Conservation (phyloP, 2,797 vertebrate species). For the Cuculus canorus region DNA sequence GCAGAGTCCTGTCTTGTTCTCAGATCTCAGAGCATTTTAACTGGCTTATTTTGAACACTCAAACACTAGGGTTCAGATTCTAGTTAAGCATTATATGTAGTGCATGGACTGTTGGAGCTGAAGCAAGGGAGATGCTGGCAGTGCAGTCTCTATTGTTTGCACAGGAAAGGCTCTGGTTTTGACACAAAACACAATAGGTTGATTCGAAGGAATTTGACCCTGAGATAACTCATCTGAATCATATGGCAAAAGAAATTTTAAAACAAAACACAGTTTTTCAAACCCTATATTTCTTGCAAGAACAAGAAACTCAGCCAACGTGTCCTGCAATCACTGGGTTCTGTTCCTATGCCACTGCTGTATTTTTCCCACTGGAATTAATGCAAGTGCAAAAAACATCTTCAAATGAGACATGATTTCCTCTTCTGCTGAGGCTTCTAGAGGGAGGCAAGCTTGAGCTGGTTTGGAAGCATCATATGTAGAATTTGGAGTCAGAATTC, state of each 20-base stretch:
- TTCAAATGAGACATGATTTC: background rate
- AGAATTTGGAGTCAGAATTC: background rate
- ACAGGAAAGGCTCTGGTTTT: background rate
- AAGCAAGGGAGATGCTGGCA: constrained; percentile 23
- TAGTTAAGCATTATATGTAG: background rate
- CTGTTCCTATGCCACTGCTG: background rate
- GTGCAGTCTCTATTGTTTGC: background rate
- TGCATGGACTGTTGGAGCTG: background rate
- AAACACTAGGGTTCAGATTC: background rate
- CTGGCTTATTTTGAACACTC: background rate
- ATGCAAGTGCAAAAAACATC: background rate
- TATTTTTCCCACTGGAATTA: background rate
- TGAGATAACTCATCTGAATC: background rate
- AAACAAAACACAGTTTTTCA: constrained; percentile 15
- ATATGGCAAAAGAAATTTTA: background rate
- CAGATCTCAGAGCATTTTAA: background rate
- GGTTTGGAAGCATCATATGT: background rate
- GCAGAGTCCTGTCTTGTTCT: background rate
- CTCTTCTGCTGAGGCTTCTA: background rate
- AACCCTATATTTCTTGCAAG: background rate
- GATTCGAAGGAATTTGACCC: background rate
- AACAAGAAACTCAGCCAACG: background rate
- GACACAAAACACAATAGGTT: background rate
- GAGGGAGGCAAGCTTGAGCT: background rate
- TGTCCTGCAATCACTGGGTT: background rate